Evolutionary conservation across 92 coral and sea anemone genomes (phyloP).

Genomic region (Zoanthus sociatus): DNA sequence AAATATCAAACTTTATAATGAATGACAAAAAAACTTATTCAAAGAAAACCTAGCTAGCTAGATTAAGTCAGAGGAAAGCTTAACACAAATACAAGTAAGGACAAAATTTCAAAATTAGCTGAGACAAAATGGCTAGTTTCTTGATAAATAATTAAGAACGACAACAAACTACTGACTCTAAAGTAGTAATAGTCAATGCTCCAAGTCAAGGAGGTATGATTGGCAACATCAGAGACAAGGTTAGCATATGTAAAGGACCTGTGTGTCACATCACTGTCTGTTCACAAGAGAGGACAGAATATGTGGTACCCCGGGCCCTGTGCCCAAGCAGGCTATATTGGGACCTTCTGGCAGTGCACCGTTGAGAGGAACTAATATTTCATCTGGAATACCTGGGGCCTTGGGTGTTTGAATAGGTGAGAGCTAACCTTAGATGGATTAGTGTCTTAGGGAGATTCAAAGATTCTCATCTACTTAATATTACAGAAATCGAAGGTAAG

Average conservation of each 20-base stretch:
- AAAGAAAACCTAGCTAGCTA: too few species aligned
- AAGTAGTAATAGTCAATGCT: slow-evolving; percentile 4
- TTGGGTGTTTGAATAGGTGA: neutral
- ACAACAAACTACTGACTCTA: slow-evolving; percentile 6
- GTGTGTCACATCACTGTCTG: neutral
- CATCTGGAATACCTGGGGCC: neutral
- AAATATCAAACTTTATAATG: neutral
- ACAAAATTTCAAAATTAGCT: neutral
- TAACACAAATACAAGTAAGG: neutral
- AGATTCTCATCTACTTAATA: too few species aligned
- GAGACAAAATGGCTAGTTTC: neutral
- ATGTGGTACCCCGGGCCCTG: neutral
- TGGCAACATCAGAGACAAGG: neutral
- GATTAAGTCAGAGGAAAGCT: too few species aligned
- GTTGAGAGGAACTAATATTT: neutral
- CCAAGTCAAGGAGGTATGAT: neutral
- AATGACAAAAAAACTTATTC: too few species aligned
- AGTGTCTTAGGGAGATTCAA: too few species aligned
- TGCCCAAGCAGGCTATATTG: slow-evolving; percentile 4
- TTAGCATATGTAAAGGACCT: neutral
- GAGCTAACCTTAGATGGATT: too few species aligned
- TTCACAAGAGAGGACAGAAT: neutral
- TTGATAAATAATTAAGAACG: neutral
- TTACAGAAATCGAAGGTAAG: too few species aligned
- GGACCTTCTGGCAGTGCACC: neutral